Evolutionary conservation across 2,113 vertebrate genomes (phyloP).

Genomic region (Aix galericulata): DNA sequence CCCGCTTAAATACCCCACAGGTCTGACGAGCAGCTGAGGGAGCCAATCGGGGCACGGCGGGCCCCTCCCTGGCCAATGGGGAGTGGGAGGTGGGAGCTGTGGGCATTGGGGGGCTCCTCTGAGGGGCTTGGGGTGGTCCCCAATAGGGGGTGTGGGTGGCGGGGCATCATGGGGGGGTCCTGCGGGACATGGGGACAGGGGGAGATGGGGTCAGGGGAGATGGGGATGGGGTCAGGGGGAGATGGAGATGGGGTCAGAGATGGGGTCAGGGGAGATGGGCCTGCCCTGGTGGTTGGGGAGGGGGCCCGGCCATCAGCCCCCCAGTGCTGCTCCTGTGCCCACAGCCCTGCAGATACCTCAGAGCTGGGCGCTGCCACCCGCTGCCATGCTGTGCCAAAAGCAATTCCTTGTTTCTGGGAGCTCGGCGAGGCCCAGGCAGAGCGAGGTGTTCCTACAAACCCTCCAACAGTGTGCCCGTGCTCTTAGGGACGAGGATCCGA

Average conservation of each 20-base stretch:
- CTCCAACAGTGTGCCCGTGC: neutral
- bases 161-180: accelerated
- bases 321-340: neutral
- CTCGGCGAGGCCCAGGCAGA: neutral
- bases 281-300: accelerated
- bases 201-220: neutral
- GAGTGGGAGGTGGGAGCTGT: neutral
- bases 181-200: neutral
- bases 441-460: neutral
- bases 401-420: neutral
- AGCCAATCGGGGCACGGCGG: neutral
- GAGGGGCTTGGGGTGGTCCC: neutral
- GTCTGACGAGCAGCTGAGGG: neutral
- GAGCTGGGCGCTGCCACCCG: neutral
- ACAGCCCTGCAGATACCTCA: neutral
- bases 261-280: neutral
- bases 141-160: accelerated
- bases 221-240: neutral
- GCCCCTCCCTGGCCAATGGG: neutral
- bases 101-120: neutral
- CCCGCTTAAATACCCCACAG: neutral
- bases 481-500: accelerated
- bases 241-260: neutral
- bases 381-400: accelerated
- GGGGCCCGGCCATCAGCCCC: neutral